phyloP scores from a whole-genome alignment of 2,113 vertebrate genomes.

The Lathamus discolor region DNA sequence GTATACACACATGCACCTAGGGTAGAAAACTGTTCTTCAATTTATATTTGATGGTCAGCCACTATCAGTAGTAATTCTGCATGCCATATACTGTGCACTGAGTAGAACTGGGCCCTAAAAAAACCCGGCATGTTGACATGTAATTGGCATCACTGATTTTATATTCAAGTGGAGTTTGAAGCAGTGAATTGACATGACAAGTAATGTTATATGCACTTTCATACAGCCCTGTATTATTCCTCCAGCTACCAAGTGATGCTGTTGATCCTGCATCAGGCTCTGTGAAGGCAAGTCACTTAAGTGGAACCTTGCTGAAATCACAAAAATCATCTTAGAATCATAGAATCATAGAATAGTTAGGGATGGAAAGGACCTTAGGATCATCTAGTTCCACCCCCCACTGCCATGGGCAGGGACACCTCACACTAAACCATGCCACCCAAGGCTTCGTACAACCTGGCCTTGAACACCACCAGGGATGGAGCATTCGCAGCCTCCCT shows the following conservation, averaged over 20 bases:
- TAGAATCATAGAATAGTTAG: too few relatives aligned
- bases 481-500: too few relatives aligned
- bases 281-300: background rate
- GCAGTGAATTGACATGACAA: background rate
- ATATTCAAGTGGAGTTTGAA: background rate
- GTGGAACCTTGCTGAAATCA: background rate
- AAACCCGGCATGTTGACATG: background rate
- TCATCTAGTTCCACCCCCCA: too few relatives aligned
- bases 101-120: background rate
- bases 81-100: accelerated
- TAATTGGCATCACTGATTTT: accelerated
- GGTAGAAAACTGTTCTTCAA: background rate
- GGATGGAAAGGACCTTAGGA: too few relatives aligned
- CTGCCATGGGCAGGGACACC: too few relatives aligned
- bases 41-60: background rate
- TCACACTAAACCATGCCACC: too few relatives aligned
- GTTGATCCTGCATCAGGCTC: background rate
- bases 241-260: background rate
- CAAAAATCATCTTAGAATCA: background rate
- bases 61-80: background rate
- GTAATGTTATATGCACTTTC: background rate
- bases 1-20: accelerated
- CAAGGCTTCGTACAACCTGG: too few relatives aligned
- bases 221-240: background rate
- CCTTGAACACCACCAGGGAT: too few relatives aligned